phyloP scores from a whole-genome alignment of 2,113 vertebrate genomes.

The Dermatemys mawii region DNA sequence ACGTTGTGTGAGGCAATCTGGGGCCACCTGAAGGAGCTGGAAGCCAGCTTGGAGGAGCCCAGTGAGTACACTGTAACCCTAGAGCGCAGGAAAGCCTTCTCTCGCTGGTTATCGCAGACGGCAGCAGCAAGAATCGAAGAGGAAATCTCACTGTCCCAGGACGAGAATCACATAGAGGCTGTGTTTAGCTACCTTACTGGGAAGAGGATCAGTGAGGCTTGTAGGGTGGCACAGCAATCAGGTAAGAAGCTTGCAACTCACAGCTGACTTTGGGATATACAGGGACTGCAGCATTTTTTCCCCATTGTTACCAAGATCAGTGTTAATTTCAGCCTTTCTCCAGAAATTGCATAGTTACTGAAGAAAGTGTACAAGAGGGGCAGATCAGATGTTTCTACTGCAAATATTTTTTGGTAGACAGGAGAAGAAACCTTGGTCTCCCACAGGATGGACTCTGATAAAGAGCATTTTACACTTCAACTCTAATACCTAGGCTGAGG shows the following conservation, averaged over 20 bases:
- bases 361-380: neutral
- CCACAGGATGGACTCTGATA: accelerated
- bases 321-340: neutral
- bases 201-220: constrained; percentile 89
- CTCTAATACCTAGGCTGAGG: neutral
- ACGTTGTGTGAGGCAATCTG: constrained; percentile 91
- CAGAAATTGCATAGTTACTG: neutral
- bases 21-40: constrained; percentile 84
- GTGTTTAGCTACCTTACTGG: constrained; percentile 96
- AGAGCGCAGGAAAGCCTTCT: constrained; percentile 88
- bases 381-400: neutral
- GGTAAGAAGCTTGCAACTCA: constrained; percentile 70
- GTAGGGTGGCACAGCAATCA: constrained; percentile 88
- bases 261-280: accelerated
- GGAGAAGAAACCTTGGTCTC: neutral
- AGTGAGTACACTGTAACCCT: constrained; percentile 82
- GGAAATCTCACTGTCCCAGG: constrained; percentile 80
- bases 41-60: constrained; percentile 74
- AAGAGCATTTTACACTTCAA: neutral
- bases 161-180: constrained; percentile 79
- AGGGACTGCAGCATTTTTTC: neutral
- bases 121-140: constrained; percentile 83
- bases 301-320: neutral
- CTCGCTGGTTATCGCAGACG: constrained; percentile 86
- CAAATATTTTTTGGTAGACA: neutral